A percentile compares a stretch with the other conserved stretches of the same genome.
Conservation (phyloP, 1,140 invertebrate genomes). For the Trichomalopsis sarcophagae region DNA sequence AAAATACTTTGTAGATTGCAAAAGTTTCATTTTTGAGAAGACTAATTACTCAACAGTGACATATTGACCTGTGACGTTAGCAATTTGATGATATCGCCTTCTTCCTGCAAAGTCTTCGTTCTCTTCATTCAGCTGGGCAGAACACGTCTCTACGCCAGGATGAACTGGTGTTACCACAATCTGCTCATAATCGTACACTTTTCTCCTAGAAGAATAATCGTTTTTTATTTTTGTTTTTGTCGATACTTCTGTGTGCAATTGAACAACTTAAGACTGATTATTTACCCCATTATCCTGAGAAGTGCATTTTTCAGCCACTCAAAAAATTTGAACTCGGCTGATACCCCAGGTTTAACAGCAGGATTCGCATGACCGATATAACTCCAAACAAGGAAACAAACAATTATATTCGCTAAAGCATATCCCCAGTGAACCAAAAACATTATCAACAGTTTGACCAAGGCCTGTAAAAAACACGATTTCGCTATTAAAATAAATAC, state of each 20-base stretch:
- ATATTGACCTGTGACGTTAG: conserved; percentile 85
- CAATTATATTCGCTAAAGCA: conserved; percentile 86
- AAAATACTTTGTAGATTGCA: conserved; percentile 34
- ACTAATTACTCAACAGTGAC: conserved; percentile 74
- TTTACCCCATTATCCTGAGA: conserved; percentile 87
- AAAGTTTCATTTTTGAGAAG: neutral
- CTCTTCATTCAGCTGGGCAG: conserved; percentile 93
- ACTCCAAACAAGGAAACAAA: conserved; percentile 90
- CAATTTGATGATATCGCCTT: conserved; percentile 93
- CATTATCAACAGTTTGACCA: conserved; percentile 93
- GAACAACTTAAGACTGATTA: conserved; percentile 54
- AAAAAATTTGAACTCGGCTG: conserved; percentile 91
- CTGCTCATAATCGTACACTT: conserved; percentile 89
- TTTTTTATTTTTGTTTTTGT: neutral
- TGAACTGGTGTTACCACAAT: conserved; percentile 92
- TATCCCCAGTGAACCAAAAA: conserved; percentile 95
- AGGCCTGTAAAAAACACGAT: conserved; percentile 77
- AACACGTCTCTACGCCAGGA: conserved; percentile 86
- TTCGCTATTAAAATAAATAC: conserved; percentile 30
- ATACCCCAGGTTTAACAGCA: conserved; percentile 92
- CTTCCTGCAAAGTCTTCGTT: conserved; percentile 95
- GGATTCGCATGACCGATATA: conserved; percentile 96
- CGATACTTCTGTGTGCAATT: neutral
- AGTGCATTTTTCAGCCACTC: conserved; percentile 87
- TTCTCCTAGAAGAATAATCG: conserved; percentile 76